A percentile compares a stretch with the other conserved stretches of the same genome.
Evolutionary conservation across 1,140 invertebrate species (phyloP).

Genomic region (Tetragonula clypearis): DNA sequence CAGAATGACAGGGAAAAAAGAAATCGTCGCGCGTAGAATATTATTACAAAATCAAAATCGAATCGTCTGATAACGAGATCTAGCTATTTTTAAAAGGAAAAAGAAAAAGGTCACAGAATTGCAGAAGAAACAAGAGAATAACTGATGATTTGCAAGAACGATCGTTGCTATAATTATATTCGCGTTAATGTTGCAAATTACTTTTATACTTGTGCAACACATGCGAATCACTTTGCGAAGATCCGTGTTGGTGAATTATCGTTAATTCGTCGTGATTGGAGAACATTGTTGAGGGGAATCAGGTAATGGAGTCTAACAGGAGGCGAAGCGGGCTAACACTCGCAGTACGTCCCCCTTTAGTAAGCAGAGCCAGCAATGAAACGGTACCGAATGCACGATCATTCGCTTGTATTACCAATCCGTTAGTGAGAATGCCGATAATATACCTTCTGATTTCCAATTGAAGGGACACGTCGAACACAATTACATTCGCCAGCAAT

Average conservation of each 20-base stretch:
- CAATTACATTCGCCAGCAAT: background rate
- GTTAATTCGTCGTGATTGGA: background rate
- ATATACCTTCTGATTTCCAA: slow-evolving; percentile 1
- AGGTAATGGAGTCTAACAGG: slow-evolving; percentile 36
- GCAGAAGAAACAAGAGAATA: background rate
- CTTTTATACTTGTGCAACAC: background rate
- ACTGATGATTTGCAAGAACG: background rate
- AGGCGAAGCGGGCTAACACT: slow-evolving; percentile 21
- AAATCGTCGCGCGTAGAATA: too few species aligned
- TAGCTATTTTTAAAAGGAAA: too few species aligned
- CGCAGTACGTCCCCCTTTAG: slow-evolving; percentile 36
- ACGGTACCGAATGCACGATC: slow-evolving; percentile 55
- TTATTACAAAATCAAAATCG: too few species aligned
- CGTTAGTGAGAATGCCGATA: slow-evolving; percentile 11
- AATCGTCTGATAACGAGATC: too few species aligned
- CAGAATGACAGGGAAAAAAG: too few species aligned
- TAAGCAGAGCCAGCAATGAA: slow-evolving; percentile 54
- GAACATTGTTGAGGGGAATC: slow-evolving; percentile 25
- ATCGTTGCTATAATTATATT: background rate
- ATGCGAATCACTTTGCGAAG: background rate
- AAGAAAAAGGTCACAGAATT: background rate
- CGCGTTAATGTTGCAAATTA: background rate
- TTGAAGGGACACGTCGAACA: background rate
- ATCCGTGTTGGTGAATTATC: background rate
- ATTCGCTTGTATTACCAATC: slow-evolving; percentile 38